Evolutionary conservation across 2,888 invertebrate genomes (phyloP).

Genomic region (Leptopterna dolabrata): DNA sequence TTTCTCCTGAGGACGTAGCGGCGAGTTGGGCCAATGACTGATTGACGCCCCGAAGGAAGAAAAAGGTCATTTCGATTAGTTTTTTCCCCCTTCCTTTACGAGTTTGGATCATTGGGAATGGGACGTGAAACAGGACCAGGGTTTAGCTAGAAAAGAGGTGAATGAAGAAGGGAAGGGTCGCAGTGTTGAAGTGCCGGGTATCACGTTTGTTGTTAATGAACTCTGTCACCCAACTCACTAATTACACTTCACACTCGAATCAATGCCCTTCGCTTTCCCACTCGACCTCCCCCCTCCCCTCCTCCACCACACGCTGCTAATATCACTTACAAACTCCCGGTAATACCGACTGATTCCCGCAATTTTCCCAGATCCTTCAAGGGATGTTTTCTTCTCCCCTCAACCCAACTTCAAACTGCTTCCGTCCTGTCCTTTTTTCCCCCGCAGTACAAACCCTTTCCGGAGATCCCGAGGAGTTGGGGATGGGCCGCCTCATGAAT

Average conservation of each 20-base stretch:
- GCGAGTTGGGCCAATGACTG: not conserved
- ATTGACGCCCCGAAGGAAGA: not conserved
- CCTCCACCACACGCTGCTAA: not conserved
- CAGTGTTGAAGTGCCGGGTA: not conserved
- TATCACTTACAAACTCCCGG: not conserved
- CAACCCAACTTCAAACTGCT: not conserved
- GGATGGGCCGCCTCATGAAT: conserved; percentile 22
- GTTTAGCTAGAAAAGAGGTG: not conserved
- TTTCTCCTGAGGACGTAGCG: not conserved
- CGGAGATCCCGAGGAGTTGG: not conserved
- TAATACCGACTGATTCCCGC: not conserved
- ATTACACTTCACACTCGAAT: conserved; percentile 48
- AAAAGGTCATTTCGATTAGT: not conserved
- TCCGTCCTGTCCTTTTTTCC: not conserved
- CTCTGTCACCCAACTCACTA: conserved; percentile 47
- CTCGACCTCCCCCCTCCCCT: not conserved
- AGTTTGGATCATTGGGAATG: no score
- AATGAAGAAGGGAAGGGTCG: not conserved
- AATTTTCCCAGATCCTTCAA: not conserved
- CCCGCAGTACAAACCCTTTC: not conserved
- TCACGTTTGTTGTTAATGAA: conserved; percentile 50
- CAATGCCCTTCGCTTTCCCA: not conserved
- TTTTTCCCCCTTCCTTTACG: not conserved
- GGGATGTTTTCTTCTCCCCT: not conserved
- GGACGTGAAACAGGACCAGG: no score